Conservation (phyloP, 2,797 vertebrate genomes). For the Oreonectes daqikongensis region DNA sequence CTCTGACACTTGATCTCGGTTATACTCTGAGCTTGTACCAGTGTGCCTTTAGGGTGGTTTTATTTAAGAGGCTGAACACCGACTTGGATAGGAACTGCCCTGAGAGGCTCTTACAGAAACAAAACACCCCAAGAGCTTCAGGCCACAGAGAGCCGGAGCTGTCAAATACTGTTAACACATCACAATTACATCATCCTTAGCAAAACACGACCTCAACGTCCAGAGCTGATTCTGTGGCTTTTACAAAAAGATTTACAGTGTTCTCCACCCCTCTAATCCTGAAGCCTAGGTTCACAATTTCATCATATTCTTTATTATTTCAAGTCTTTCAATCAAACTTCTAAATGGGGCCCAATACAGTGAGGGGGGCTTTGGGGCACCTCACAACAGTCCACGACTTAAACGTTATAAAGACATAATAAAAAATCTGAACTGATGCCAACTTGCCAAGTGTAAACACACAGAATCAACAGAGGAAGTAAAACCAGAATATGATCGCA, state of each 20-base stretch:
- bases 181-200: not conserved
- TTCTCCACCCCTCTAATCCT: not conserved
- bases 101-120: not conserved
- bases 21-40: not conserved
- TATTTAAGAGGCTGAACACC: not conserved
- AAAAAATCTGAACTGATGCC: constrained; percentile 55
- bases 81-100: not conserved
- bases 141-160: not conserved
- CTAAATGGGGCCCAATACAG: constrained; percentile 9
- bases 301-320: not conserved
- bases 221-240: not conserved
- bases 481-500: not conserved
- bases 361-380: constrained; percentile 45
- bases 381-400: constrained; percentile 30
- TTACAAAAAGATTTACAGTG: not conserved
- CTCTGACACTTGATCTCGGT: not conserved
- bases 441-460: constrained; percentile 47
- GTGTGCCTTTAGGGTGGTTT: not conserved
- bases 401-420: constrained; percentile 32
- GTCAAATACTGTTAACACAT: constrained; percentile 9
- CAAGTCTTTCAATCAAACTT: not conserved
- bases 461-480: constrained; percentile 23
- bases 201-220: not conserved
- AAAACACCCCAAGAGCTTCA: not conserved
- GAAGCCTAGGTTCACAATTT: not conserved